phyloP scores from a whole-genome alignment of 2,113 vertebrate genomes.

The Ornithorhynchus anatinus region DNA sequence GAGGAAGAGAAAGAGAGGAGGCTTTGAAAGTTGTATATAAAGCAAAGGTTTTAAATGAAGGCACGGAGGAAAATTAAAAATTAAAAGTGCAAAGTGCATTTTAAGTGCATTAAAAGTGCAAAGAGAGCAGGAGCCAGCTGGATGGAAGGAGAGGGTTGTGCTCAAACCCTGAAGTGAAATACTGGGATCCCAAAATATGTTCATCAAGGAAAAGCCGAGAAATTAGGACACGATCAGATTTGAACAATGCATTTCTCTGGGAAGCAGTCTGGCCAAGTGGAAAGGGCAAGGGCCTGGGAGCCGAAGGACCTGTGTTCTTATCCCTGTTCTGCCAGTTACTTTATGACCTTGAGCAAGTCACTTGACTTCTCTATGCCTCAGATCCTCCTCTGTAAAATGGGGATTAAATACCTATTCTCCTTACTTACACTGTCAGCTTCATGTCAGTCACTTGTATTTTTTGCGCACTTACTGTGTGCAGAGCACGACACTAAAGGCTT shows the following conservation, averaged over 20 bases:
- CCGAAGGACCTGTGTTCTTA: no score
- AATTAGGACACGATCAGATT: conserved; percentile 24
- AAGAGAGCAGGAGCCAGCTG: conserved; percentile 22
- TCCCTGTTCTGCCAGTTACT: no score
- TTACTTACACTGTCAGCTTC: no score
- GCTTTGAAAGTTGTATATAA: conserved; percentile 50
- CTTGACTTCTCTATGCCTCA: no score
- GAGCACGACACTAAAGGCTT: no score
- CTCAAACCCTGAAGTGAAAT: conserved; percentile 5
- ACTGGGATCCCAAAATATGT: conserved; percentile 25
- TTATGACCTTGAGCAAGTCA: no score
- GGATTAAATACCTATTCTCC: no score
- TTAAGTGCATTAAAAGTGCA: conserved; percentile 36
- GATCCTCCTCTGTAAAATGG: no score
- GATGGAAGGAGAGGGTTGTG: conserved; percentile 36
- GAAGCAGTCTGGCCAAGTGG: no score
- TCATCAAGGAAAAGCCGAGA: conserved; percentile 30
- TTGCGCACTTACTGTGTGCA: no score
- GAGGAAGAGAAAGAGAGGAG: conserved; percentile 61
- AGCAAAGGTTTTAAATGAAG: conserved; percentile 38
- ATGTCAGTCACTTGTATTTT: no score
- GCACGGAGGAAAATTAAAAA: conserved; percentile 65
- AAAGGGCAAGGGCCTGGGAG: no score
- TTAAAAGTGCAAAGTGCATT: conserved; percentile 47
- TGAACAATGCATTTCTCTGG: conserved; percentile 39